phyloP scores from a whole-genome alignment of 2,113 vertebrate species.

The Planiliza haematocheilus region DNA sequence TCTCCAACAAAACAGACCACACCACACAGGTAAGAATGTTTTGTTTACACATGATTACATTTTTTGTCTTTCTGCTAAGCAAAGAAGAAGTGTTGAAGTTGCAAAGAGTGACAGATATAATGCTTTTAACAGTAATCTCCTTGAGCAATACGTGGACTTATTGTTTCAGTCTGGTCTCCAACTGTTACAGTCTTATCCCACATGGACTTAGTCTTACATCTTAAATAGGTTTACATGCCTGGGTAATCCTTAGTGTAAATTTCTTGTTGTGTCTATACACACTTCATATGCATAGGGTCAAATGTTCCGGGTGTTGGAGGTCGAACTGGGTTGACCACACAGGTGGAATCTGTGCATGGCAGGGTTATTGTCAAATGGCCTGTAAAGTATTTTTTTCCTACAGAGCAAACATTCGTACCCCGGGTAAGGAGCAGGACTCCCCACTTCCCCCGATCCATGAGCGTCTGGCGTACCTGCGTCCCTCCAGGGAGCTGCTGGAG shows the following conservation, averaged over 20 bases:
- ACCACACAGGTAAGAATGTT: constrained; percentile 52
- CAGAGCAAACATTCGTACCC: constrained; percentile 53
- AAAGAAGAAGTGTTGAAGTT: background rate
- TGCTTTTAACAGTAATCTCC: constrained; percentile 29
- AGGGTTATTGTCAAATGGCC: background rate
- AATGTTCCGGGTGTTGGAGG: too few relatives aligned
- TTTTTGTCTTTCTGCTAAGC: background rate
- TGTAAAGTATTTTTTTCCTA: background rate
- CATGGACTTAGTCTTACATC: constrained; percentile 7
- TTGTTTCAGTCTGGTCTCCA: constrained; percentile 1
- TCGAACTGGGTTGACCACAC: background rate
- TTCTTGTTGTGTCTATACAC: background rate
- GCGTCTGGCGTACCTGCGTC: constrained; percentile 86
- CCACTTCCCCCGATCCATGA: constrained; percentile 89
- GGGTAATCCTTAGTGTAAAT: background rate
- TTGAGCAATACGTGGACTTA: background rate
- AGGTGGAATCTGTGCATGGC: background rate
- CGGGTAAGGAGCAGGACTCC: constrained; percentile 68
- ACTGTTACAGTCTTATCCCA: constrained; percentile 11
- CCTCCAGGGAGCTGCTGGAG: constrained; percentile 92
- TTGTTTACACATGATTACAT: fast-evolving
- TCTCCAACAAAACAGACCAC: constrained; percentile 65
- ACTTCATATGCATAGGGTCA: background rate
- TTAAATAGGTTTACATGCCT: background rate
- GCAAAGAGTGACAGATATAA: constrained; percentile 2